Conservation (phyloP, 2,113 vertebrate species). For the Furnarius figulus region DNA sequence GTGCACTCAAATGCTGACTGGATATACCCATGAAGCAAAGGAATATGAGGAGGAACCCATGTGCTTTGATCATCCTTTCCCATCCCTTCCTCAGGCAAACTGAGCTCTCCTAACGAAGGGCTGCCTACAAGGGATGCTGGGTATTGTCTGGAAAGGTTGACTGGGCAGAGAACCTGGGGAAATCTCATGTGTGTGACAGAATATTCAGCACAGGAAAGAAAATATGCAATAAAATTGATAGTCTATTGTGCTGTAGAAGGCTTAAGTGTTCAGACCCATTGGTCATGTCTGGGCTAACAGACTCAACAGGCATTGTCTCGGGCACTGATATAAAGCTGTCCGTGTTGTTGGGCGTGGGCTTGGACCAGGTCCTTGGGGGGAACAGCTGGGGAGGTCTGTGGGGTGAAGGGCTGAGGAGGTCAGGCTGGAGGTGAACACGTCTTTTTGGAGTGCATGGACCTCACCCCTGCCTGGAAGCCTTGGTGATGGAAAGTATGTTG, state of each 20-base stretch:
- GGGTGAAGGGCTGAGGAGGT: neutral
- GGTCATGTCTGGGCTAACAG: neutral
- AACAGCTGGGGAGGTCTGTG: neutral
- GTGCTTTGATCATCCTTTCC: neutral
- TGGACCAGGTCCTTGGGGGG: neutral
- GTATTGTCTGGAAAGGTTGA: neutral
- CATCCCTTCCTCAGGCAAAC: neutral
- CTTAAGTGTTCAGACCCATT: neutral
- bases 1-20: neutral
- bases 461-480: rapidly evolving
- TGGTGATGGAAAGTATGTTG: rapidly evolving
- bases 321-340: neutral
- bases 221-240: neutral
- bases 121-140: neutral
- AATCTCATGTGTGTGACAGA: rapidly evolving
- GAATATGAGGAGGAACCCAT: neutral
- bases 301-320: rapidly evolving
- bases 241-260: neutral
- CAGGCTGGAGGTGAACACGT: neutral
- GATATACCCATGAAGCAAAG: neutral
- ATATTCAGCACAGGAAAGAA: neutral
- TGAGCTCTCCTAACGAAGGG: neutral
- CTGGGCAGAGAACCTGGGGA: neutral
- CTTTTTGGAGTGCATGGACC: neutral
- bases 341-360: neutral